Percentiles rank a stretch among this genome's conserved stretches.
Evolutionary conservation across 2,113 vertebrate species (phyloP).

Genomic region (Castor canadensis): DNA sequence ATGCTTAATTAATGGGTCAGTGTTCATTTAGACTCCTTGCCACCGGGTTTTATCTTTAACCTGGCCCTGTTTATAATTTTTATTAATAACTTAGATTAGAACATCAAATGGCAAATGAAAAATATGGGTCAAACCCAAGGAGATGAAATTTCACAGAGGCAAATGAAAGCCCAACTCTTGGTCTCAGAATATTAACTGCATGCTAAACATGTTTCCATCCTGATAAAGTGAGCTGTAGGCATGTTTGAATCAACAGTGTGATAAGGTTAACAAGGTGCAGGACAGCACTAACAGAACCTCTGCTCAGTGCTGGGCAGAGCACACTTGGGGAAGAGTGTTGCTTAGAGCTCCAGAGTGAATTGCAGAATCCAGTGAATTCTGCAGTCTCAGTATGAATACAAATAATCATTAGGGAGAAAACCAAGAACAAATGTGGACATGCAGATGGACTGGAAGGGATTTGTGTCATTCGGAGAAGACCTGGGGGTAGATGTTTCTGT

Average conservation of each 20-base stretch:
- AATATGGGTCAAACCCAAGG: neutral
- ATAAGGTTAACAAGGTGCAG: neutral
- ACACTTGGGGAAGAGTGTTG: neutral
- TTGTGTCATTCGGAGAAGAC: neutral
- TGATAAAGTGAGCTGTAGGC: neutral
- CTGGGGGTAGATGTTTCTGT: neutral
- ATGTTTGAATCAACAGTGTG: neutral
- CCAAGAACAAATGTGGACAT: neutral
- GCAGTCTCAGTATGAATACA: too few relatives aligned
- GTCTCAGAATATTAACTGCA: neutral
- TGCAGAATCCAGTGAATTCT: too few relatives aligned
- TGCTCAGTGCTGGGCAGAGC: neutral
- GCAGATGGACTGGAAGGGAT: neutral
- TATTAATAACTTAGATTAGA: slow-evolving; percentile 32
- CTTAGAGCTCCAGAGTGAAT: neutral
- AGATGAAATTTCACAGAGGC: slow-evolving; percentile 9
- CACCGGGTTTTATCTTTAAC: slow-evolving; percentile 18
- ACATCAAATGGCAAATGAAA: neutral
- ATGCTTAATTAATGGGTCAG: neutral
- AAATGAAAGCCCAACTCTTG: neutral
- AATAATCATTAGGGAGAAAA: too few relatives aligned
- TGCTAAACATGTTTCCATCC: neutral
- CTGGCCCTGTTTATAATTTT: neutral
- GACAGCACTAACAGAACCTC: neutral
- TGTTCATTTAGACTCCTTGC: neutral